A percentile compares a stretch with the other conserved stretches of the same genome.
These are phyloP conservation scores for Agonum fuliginosum DNA, from an alignment of 2,888 invertebrate genomes.

Conservation along the genomic window DNA sequence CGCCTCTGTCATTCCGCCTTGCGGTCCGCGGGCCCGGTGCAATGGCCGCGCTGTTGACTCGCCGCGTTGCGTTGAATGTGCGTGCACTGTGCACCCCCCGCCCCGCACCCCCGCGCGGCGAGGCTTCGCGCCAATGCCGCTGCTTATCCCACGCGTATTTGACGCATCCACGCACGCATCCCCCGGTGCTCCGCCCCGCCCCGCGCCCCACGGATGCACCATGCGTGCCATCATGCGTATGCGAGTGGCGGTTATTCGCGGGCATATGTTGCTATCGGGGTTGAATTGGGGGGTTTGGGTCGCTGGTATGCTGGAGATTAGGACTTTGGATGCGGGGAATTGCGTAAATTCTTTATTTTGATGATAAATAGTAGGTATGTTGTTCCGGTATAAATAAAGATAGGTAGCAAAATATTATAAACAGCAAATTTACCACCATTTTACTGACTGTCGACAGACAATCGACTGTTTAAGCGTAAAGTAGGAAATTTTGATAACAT, in stretches of 20 bases:
- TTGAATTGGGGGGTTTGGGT: background rate
- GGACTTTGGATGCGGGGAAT: no score
- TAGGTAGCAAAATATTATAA: no score
- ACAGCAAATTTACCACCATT: no score
- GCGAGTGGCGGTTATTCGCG: background rate
- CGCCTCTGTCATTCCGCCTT: constrained; percentile 46
- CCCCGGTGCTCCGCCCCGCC: constrained; percentile 9
- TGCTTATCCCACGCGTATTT: constrained; percentile 57
- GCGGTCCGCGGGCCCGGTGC: constrained; percentile 61
- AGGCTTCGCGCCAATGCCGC: constrained; percentile 24
- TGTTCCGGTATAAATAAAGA: no score
- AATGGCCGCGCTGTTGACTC: constrained; percentile 52
- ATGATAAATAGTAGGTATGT: no score
- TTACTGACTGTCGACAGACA: no score
- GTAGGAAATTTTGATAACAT: no score
- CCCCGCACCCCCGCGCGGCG: constrained; percentile 25
- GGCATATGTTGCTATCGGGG: constrained; percentile 2
- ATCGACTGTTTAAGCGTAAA: no score
- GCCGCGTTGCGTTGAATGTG: constrained; percentile 55
- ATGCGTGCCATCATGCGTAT: constrained; percentile 15
- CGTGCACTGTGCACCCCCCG: constrained; percentile 41
- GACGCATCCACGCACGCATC: constrained; percentile 43
- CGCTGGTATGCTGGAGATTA: no score
- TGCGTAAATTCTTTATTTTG: no score
- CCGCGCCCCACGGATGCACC: background rate